phyloP scores from a whole-genome alignment of 2,113 vertebrate genomes.

The Stictonetta naevosa region DNA sequence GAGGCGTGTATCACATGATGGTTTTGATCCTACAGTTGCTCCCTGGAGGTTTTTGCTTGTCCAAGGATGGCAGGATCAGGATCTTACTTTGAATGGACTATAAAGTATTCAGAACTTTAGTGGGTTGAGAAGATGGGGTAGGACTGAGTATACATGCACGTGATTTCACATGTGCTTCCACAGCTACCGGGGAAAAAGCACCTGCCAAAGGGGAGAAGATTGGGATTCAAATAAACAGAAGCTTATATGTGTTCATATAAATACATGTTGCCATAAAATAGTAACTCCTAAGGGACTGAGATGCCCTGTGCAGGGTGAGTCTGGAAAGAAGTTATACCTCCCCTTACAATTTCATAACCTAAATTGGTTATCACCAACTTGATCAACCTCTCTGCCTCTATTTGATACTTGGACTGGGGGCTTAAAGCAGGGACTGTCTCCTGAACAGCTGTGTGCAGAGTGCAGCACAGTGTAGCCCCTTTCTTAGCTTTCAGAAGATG shows the following conservation, averaged over 20 bases:
- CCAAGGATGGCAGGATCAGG: not conserved
- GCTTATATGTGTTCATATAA: rapidly evolving
- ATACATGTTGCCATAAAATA: rapidly evolving
- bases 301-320: not conserved
- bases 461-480: rapidly evolving
- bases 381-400: not conserved
- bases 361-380: too few relatives aligned
- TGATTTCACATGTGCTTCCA: not conserved
- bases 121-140: not conserved
- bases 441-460: rapidly evolving
- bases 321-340: not conserved
- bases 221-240: not conserved
- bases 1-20: not conserved
- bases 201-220: not conserved
- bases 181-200: not conserved
- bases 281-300: not conserved
- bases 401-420: not conserved
- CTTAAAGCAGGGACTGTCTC: not conserved
- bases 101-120: not conserved
- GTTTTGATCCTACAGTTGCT: not conserved
- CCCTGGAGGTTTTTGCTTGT: not conserved
- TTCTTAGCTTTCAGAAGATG: not conserved
- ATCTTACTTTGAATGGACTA: not conserved
- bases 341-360: not conserved
- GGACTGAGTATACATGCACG: rapidly evolving